phyloP scores from a whole-genome alignment of 2,797 vertebrate species.

The Lates japonicus region DNA sequence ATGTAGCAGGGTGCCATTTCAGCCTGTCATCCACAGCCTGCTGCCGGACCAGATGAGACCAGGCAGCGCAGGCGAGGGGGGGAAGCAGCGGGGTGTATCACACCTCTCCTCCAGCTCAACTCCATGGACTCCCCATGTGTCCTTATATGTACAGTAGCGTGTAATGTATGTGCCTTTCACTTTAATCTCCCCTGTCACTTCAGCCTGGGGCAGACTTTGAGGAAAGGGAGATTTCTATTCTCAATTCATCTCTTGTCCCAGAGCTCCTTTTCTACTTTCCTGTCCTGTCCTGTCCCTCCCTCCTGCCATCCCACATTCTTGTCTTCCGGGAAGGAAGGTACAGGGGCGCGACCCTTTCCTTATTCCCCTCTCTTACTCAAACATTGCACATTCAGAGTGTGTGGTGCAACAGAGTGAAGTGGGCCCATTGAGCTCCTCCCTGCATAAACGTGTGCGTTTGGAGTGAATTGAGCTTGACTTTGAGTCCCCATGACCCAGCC shows the following conservation, averaged over 20 bases:
- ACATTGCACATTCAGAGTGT: conserved; percentile 50
- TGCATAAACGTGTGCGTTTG: conserved; percentile 61
- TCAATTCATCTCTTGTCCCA: conserved; percentile 46
- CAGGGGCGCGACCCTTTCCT: conserved; percentile 24
- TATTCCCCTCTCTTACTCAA: conserved; percentile 28
- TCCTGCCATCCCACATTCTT: conserved; percentile 50
- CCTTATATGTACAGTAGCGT: conserved; percentile 66
- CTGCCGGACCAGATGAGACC: conserved; percentile 77
- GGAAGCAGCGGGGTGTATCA: conserved; percentile 62
- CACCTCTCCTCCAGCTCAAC: conserved; percentile 63
- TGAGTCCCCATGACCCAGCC: conserved; percentile 42
- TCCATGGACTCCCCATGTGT: conserved; percentile 49
- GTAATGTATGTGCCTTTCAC: conserved; percentile 70
- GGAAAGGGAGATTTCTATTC: conserved; percentile 64
- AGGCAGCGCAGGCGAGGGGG: conserved; percentile 55
- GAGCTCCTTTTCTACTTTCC: conserved; percentile 43
- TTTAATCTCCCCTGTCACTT: conserved; percentile 74
- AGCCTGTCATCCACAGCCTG: conserved; percentile 66
- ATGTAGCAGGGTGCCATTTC: conserved; percentile 65
- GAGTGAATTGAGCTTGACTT: conserved; percentile 71
- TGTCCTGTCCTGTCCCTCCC: conserved; percentile 43
- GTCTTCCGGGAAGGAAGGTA: conserved; percentile 32
- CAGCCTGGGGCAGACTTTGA: conserved; percentile 40
- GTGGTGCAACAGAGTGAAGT: conserved; percentile 60
- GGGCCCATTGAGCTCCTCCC: conserved; percentile 54